These are phyloP conservation scores for Trachymyrmex septentrionalis DNA, from an alignment of 1,140 invertebrate genomes.

Conservation along the genomic window DNA sequence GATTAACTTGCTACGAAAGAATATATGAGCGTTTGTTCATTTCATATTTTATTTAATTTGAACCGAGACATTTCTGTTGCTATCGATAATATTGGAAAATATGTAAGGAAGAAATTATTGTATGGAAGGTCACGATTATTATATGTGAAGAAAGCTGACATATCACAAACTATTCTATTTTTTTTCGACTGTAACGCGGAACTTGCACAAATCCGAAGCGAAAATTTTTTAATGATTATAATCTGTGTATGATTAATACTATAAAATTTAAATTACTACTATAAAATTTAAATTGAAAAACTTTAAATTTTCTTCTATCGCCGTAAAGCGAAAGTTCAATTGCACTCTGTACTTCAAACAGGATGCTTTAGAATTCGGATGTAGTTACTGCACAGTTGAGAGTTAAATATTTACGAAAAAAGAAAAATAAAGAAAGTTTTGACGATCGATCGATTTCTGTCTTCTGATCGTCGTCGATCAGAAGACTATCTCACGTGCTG, in stretches of 20 bases:
- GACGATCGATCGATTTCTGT: background rate
- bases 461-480: background rate
- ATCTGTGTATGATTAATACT: too few relatives aligned
- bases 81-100: background rate
- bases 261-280: too few relatives aligned
- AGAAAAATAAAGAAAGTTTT: background rate
- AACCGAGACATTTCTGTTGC: background rate
- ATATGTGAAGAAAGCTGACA: background rate
- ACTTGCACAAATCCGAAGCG: background rate
- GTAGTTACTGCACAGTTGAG: too few relatives aligned
- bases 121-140: background rate
- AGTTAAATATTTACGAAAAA: background rate
- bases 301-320: too few relatives aligned
- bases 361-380: too few relatives aligned
- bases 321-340: too few relatives aligned
- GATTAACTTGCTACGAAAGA: background rate
- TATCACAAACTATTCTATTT: background rate
- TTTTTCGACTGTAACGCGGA: background rate
- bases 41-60: background rate
- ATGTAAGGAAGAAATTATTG: conserved; percentile 14
- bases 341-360: too few relatives aligned
- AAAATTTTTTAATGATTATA: too few relatives aligned
- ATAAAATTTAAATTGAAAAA: too few relatives aligned
- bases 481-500: background rate
- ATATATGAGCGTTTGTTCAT: background rate